A percentile compares a stretch with the other conserved stretches of the same genome.
Evolutionary conservation across 2,888 invertebrate genomes (phyloP).

Genomic region (Lydus trimaculatus): DNA sequence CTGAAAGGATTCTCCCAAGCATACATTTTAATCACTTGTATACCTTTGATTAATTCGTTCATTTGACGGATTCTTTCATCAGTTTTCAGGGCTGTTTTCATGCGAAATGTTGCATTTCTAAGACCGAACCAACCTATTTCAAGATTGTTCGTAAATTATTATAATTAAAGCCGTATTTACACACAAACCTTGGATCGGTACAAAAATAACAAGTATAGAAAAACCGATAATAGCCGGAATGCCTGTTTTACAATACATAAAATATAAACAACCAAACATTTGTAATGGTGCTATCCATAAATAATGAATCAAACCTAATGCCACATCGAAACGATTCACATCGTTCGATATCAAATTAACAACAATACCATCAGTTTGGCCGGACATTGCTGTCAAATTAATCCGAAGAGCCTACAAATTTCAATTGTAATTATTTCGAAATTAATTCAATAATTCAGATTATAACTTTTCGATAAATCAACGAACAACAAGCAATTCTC

Average conservation of each 20-base stretch:
- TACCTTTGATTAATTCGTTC: conserved; percentile 88
- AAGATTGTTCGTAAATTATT: background rate
- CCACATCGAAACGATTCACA: conserved; percentile 75
- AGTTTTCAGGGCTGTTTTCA: conserved; percentile 76
- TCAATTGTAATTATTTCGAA: background rate
- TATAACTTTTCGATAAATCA: conserved; percentile 79
- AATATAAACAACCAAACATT: conserved; percentile 66
- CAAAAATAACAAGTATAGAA: conserved; percentile 65
- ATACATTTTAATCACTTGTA: conserved; percentile 94
- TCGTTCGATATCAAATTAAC: conserved; percentile 81
- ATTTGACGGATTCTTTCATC: conserved; percentile 86
- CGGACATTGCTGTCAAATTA: conserved; percentile 74
- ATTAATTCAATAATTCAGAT: conserved; percentile 17
- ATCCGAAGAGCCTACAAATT: conserved; percentile 71
- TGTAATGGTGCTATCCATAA: conserved; percentile 77
- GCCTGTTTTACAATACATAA: conserved; percentile 63
- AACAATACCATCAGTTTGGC: conserved; percentile 68
- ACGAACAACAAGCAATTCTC: conserved; percentile 73
- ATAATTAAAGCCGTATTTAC: no score
- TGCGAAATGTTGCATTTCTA: conserved; percentile 61
- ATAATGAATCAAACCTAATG: conserved; percentile 73
- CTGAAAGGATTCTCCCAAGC: conserved; percentile 91
- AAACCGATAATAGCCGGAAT: conserved; percentile 62
- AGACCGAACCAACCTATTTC: conserved; percentile 63
- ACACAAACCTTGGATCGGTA: conserved; percentile 65